phyloP scores from a whole-genome alignment of 1,140 invertebrate species.

The Helicoverpa zea region DNA sequence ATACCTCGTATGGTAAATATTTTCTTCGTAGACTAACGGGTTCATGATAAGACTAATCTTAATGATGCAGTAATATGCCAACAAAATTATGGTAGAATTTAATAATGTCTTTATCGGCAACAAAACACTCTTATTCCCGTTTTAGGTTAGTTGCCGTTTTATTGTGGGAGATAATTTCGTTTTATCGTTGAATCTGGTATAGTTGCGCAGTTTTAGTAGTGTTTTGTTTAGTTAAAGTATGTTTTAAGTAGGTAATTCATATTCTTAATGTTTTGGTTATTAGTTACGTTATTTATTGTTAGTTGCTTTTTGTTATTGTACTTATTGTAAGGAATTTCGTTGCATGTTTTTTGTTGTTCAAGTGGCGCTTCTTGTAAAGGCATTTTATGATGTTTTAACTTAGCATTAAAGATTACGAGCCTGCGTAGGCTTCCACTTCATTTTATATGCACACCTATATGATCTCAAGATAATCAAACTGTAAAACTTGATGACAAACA shows the following conservation, averaged over 20 bases:
- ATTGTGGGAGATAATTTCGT: constrained; percentile 65
- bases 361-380: no score
- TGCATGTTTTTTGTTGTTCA: not conserved
- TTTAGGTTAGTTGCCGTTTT: constrained; percentile 69
- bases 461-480: constrained; percentile 24
- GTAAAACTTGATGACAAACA: constrained; percentile 29
- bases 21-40: constrained; percentile 62
- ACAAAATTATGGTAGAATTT: constrained; percentile 64
- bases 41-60: constrained; percentile 79
- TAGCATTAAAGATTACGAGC: not conserved
- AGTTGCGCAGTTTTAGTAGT: constrained; percentile 34
- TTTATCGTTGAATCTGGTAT: constrained; percentile 61
- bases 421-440: not conserved
- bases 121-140: constrained; percentile 73
- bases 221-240: constrained; percentile 31
- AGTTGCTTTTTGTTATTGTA: not conserved
- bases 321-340: not conserved
- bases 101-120: constrained; percentile 75
- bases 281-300: constrained; percentile 7
- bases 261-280: constrained; percentile 23
- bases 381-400: not conserved
- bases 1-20: constrained; percentile 64
- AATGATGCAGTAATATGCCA: constrained; percentile 68
- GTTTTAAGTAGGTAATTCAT: constrained; percentile 22
- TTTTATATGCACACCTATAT: constrained; percentile 6